phyloP scores from a whole-genome alignment of 1,140 invertebrate genomes.

The Proctacanthus coquilletti region DNA sequence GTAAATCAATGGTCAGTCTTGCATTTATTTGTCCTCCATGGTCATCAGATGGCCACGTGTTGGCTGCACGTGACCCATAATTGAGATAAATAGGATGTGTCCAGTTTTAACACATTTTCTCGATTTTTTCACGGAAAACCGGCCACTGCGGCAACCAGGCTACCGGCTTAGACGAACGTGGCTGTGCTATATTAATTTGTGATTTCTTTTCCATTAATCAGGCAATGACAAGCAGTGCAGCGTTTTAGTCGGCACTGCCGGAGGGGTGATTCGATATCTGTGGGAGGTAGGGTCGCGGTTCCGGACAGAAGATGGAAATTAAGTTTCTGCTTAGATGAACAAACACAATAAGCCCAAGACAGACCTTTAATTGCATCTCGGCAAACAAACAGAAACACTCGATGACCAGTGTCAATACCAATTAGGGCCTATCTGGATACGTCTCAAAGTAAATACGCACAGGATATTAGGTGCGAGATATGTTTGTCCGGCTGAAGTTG shows the following conservation, averaged over 20 bases:
- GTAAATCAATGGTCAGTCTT: not conserved
- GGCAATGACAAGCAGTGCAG: not conserved
- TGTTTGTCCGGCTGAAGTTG: not conserved
- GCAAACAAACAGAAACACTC: not conserved
- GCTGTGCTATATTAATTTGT: not conserved
- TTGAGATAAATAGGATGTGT: constrained; percentile 1
- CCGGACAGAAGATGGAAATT: too few relatives aligned
- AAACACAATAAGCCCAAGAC: not conserved
- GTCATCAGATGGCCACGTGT: not conserved
- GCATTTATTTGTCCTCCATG: not conserved
- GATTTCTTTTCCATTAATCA: constrained; percentile 1
- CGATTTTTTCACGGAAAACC: not conserved
- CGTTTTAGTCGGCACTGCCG: too few relatives aligned
- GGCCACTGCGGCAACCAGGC: not conserved
- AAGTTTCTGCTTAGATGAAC: not conserved
- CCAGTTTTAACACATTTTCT: constrained; percentile 1
- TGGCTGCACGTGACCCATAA: not conserved
- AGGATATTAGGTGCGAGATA: not conserved
- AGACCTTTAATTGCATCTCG: not conserved
- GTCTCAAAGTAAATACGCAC: not conserved
- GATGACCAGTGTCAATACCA: constrained; percentile 1
- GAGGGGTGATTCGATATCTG: too few relatives aligned
- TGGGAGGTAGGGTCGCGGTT: too few relatives aligned
- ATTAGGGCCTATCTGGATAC: not conserved
- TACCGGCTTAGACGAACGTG: not conserved